Conservation (phyloP, 2,888 invertebrate species). For the Eulithis prunata region DNA sequence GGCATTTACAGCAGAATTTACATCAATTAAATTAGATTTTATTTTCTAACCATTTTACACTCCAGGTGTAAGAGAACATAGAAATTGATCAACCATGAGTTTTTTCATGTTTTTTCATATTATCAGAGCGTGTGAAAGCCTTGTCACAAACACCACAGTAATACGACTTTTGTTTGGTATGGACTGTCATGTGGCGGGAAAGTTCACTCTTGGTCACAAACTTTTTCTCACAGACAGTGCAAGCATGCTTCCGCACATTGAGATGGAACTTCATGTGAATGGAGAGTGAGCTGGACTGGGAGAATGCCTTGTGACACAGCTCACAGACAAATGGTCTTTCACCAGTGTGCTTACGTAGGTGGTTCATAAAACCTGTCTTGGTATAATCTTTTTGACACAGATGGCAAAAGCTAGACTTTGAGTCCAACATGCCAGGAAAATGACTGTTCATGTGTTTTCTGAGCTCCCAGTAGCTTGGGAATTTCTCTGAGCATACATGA, state of each 20-base stretch:
- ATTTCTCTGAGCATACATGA: slow-evolving; percentile 80
- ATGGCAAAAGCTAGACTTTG: slow-evolving; percentile 82
- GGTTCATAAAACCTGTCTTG: slow-evolving; percentile 83
- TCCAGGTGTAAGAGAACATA: slow-evolving; percentile 38
- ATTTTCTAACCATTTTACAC: slow-evolving; percentile 43
- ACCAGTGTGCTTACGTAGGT: slow-evolving; percentile 80
- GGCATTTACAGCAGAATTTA: slow-evolving; percentile 40
- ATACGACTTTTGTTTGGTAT: slow-evolving; percentile 82
- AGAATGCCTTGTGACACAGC: slow-evolving; percentile 80
- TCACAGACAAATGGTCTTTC: slow-evolving; percentile 82
- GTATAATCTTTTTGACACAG: slow-evolving; percentile 83
- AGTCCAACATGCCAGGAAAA: slow-evolving; percentile 81
- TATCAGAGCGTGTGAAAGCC: slow-evolving; percentile 81
- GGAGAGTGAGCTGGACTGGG: slow-evolving; percentile 81
- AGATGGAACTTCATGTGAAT: slow-evolving; percentile 83
- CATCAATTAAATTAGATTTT: slow-evolving; percentile 34
- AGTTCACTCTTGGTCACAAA: slow-evolving; percentile 83
- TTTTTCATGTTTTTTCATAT: slow-evolving; percentile 84
- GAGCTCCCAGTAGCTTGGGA: slow-evolving; percentile 80
- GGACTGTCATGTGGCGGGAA: slow-evolving; percentile 83
- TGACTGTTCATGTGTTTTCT: slow-evolving; percentile 80
- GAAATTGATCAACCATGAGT: slow-evolving; percentile 72
- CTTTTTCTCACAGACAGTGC: slow-evolving; percentile 82
- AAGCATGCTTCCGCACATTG: slow-evolving; percentile 81
- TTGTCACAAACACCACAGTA: slow-evolving; percentile 83